Evolutionary conservation across 1,140 invertebrate species (phyloP).

Genomic region (Macrosteles quadrilineatus): DNA sequence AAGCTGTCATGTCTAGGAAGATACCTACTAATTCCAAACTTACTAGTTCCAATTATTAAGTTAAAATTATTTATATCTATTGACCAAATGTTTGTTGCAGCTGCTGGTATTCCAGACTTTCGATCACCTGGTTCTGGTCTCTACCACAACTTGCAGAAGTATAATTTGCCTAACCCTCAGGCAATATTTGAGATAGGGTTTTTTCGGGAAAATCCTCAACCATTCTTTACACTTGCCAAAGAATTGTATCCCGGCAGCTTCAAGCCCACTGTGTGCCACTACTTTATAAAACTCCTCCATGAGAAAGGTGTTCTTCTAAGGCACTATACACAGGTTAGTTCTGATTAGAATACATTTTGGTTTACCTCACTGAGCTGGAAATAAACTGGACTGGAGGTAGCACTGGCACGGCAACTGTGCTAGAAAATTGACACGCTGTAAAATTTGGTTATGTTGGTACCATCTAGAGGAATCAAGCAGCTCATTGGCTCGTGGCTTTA

Average conservation of each 20-base stretch:
- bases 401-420: too few relatives aligned
- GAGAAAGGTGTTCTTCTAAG: constrained; percentile 78
- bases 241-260: constrained; percentile 82
- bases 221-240: constrained; percentile 85
- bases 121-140: constrained; percentile 88
- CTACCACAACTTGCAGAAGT: constrained; percentile 91
- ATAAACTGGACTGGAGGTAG: too few relatives aligned
- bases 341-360: too few relatives aligned
- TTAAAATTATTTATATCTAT: too few relatives aligned
- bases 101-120: constrained; percentile 94
- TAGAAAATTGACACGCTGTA: too few relatives aligned
- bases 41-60: too few relatives aligned
- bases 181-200: constrained; percentile 93
- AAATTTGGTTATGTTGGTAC: too few relatives aligned
- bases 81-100: constrained; percentile 57
- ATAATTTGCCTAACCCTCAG: constrained; percentile 89
- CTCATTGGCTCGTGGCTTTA: too few relatives aligned
- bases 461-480: too few relatives aligned
- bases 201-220: constrained; percentile 78
- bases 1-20: too few relatives aligned
- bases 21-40: too few relatives aligned
- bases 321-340: constrained; percentile 69
- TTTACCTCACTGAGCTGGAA: too few relatives aligned
- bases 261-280: constrained; percentile 80
- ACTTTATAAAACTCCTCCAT: constrained; percentile 77